Conservation (phyloP, 30 jellyfish, hydroid and myxozoan species). For the Aurelia coerulea region DNA sequence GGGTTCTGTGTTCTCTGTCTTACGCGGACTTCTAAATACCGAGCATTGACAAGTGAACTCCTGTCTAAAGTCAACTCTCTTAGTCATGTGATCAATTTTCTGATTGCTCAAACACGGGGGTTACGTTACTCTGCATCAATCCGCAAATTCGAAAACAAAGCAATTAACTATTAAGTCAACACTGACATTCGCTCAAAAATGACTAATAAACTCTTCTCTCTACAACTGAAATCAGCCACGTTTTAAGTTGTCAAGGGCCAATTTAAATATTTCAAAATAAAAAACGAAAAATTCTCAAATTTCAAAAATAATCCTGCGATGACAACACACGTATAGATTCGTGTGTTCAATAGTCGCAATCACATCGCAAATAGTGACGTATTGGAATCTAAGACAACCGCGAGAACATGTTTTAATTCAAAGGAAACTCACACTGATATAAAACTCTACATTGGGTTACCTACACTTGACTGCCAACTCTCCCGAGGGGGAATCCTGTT, state of each 20-base stretch:
- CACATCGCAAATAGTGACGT: too few species aligned
- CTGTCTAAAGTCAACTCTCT: slow-evolving; percentile 73
- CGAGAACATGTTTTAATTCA: too few species aligned
- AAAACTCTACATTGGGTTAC: too few species aligned
- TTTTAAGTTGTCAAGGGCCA: background rate
- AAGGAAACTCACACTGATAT: too few species aligned
- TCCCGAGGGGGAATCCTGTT: too few species aligned
- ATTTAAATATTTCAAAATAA: slow-evolving; percentile 3
- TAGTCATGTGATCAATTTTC: slow-evolving; percentile 64
- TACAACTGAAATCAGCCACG: background rate
- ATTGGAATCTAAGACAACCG: too few species aligned
- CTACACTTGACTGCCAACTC: too few species aligned
- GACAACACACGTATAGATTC: background rate
- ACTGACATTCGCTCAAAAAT: background rate
- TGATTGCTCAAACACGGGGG: slow-evolving; percentile 73
- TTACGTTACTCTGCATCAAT: slow-evolving; percentile 12
- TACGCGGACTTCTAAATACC: slow-evolving; percentile 63
- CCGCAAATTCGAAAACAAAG: background rate
- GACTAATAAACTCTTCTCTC: background rate
- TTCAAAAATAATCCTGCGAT: slow-evolving; percentile 26
- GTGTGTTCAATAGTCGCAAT: too few species aligned
- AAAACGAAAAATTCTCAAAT: slow-evolving; percentile 19
- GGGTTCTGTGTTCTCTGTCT: slow-evolving; percentile 40
- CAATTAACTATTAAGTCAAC: background rate
- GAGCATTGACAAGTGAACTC: slow-evolving; percentile 36